A percentile compares a stretch with the other conserved stretches of the same genome.
Evolutionary conservation across 2,888 invertebrate genomes (phyloP).

Genomic region (Cantharis rustica): DNA sequence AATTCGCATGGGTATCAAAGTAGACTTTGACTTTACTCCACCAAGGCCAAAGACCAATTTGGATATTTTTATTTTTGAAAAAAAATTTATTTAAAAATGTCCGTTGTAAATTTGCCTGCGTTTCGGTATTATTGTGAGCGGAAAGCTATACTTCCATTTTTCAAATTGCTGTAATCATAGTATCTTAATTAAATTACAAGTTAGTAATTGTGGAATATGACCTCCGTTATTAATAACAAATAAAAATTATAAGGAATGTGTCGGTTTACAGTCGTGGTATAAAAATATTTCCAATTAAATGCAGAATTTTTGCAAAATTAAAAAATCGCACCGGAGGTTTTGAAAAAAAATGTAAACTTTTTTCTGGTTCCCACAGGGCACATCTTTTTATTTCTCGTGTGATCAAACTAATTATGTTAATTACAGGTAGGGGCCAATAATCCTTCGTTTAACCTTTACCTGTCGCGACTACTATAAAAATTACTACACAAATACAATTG

Average conservation of each 20-base stretch:
- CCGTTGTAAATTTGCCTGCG: no score
- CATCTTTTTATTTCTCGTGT: conserved; percentile 1
- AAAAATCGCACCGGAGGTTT: not conserved
- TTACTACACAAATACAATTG: not conserved
- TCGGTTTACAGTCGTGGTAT: not conserved
- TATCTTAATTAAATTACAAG: not conserved
- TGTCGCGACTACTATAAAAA: not conserved
- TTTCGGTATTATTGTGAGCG: no score
- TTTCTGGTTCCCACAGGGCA: not conserved
- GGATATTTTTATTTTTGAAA: no score
- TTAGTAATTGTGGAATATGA: not conserved
- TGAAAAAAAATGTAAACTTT: not conserved
- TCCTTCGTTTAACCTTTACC: not conserved
- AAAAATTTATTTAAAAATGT: no score
- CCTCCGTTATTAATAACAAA: not conserved
- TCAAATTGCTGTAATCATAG: not conserved
- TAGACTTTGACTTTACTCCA: not conserved
- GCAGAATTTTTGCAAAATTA: not conserved
- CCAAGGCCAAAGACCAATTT: no score
- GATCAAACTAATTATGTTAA: not conserved
- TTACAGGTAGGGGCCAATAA: not conserved
- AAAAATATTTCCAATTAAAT: not conserved
- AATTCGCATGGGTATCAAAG: not conserved
- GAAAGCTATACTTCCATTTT: not conserved
- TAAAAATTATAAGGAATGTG: not conserved